These are phyloP conservation scores for Vidua macroura DNA, from an alignment of 2,113 vertebrate species.

Conservation along the genomic window DNA sequence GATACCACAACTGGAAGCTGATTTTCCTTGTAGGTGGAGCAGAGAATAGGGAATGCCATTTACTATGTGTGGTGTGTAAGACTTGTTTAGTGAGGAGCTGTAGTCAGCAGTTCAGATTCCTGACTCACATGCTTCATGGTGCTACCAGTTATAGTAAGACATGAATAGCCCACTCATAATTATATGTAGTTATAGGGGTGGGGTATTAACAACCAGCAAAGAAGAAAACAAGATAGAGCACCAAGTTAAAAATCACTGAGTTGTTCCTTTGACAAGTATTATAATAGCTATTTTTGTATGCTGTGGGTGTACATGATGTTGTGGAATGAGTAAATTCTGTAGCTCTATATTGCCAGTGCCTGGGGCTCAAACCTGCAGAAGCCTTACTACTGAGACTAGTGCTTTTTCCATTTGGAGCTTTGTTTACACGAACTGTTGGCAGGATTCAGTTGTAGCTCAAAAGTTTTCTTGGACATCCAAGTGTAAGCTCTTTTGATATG, in stretches of 20 bases:
- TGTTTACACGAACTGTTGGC: neutral
- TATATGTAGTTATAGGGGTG: conserved; percentile 15
- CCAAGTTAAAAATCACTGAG: conserved; percentile 48
- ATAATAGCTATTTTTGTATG: conserved; percentile 32
- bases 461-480: neutral
- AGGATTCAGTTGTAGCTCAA: neutral
- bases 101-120: conserved; percentile 45
- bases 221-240: conserved; percentile 49
- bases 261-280: conserved; percentile 53
- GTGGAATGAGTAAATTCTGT: conserved; percentile 33
- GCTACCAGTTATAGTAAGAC: conserved; percentile 28
- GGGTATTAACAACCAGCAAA: conserved; percentile 32
- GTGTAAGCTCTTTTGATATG: neutral
- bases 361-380: conserved; percentile 5
- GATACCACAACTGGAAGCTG: neutral
- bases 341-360: neutral
- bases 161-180: conserved; percentile 33
- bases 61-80: neutral
- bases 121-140: conserved; percentile 41
- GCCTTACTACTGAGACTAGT: neutral
- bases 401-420: neutral
- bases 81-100: conserved; percentile 44
- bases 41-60: conserved; percentile 19
- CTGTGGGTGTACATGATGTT: conserved; percentile 41
- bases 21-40: conserved; percentile 42